Base-by-base conservation (phyloP, 2,888 invertebrate genomes). In the Meiosimyza platycephala region DNA sequence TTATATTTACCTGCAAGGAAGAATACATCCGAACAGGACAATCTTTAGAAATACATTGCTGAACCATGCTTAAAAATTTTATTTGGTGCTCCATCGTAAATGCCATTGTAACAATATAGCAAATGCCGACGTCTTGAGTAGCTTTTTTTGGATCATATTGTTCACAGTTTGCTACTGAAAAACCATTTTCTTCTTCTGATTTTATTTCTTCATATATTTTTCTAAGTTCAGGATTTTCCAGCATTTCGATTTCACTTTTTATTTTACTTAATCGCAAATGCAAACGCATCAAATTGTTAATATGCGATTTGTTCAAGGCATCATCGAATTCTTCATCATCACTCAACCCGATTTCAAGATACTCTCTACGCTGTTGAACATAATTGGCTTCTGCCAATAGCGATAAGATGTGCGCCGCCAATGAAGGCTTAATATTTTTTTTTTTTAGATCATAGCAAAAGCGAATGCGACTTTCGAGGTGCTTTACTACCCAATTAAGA, bases 171-270 rank as follows among this genome's bases (percentile, higher is more conserved):
- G 72, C 76, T 13, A 72, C 59, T 22, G 18, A 67, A 54, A 75
- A 76, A 13, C 71, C 69, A 40, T 40, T 9, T 40, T 40, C 40
- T 40, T 40, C 40, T 48, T 77, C 68, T 33, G 85, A 83, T 72
- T 88, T 82, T 0, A 85, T 66, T 54, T 83, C 81, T 63, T 84
- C 83, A 72, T 83, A 86, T 54, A 90, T 88, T n/a, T 88, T 87
- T 67, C 91, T 85, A 85, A 91, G 88, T 33, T 89, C 84, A 1
- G 91, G 90, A 85, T 91, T 90, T 79, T 91, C 91, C 1, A 91
- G 81, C 18, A 91, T 86, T 74, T 90, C 90, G 76, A 91, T 88
- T 78, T 91, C 90, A 52, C 87, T 88, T 75, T 89, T 89, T 52
- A 91, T 91, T 80, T 90, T 89, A 51, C 88, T 85, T 73, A 91